phyloP scores from a whole-genome alignment of 2,888 invertebrate species.

The Tipula confusa region DNA sequence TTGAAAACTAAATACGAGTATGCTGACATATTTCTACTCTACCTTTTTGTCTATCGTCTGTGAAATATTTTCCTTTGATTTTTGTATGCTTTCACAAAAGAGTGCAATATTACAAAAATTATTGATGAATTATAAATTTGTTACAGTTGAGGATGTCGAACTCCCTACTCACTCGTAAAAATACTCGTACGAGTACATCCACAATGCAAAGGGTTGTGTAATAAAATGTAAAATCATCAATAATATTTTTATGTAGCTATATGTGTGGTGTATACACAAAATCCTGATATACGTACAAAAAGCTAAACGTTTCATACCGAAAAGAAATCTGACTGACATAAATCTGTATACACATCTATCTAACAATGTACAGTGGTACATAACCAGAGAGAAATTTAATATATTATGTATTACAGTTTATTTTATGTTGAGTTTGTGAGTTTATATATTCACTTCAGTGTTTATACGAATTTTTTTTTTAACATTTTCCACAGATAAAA shows the following conservation, averaged over 20 bases:
- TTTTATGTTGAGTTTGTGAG: not conserved
- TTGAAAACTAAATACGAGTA: too few relatives aligned
- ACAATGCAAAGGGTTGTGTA: not conserved
- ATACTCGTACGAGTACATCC: too few relatives aligned
- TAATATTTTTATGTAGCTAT: not conserved
- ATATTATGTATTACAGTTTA: not conserved
- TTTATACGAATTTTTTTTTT: not conserved
- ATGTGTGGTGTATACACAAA: too few relatives aligned
- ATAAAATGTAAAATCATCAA: slow-evolving; percentile 3
- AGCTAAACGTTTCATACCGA: not conserved
- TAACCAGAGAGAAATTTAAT: not conserved
- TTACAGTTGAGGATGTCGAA: not conserved
- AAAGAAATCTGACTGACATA: not conserved
- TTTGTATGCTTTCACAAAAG: not conserved
- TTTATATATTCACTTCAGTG: not conserved
- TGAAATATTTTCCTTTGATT: not conserved
- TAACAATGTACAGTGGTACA: not conserved
- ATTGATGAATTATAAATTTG: not conserved
- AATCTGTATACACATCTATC: not conserved
- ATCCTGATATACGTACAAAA: not conserved
- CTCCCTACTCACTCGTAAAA: not conserved
- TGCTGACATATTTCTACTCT: too few relatives aligned
- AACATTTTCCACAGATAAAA: not conserved
- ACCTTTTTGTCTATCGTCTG: not conserved
- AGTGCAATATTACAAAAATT: not conserved